Percentiles rank a stretch among this genome's conserved stretches.
phyloP scores from a whole-genome alignment of 1,140 invertebrate species.

The Dreissena polymorpha region DNA sequence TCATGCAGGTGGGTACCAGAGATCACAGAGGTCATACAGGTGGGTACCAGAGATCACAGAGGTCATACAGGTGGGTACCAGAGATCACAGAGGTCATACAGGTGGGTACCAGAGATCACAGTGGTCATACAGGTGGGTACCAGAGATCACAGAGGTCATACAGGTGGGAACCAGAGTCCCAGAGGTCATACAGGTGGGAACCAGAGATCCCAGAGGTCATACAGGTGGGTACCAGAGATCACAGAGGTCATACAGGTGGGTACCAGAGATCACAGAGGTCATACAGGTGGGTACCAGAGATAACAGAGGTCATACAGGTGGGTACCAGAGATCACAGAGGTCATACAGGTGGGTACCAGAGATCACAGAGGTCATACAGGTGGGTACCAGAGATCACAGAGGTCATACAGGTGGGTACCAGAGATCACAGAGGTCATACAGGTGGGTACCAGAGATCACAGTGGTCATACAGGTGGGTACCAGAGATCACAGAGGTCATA shows the following conservation, averaged over 20 bases:
- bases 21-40: conserved; percentile 83
- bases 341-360: conserved; percentile 91
- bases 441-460: conserved; percentile 93
- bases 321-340: conserved; percentile 92
- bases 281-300: conserved; percentile 92
- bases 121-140: conserved; percentile 86
- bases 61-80: conserved; percentile 87
- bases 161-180: conserved; percentile 89
- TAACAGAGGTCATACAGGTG: conserved; percentile 81
- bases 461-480: conserved; percentile 86
- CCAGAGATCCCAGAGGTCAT: conserved; percentile 89
- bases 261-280: conserved; percentile 91
- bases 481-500: conserved; percentile 88
- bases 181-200: conserved; percentile 80
- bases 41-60: conserved; percentile 93
- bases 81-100: conserved; percentile 86
- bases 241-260: conserved; percentile 82
- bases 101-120: conserved; percentile 93
- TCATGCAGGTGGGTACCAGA: conserved; percentile 91
- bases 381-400: conserved; percentile 93
- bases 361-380: conserved; percentile 83
- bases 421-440: conserved; percentile 86
- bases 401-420: conserved; percentile 87
- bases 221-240: conserved; percentile 93
- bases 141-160: conserved; percentile 88